Base-by-base conservation (phyloP, 2,113 vertebrate species). In the Archilochus colubris region DNA sequence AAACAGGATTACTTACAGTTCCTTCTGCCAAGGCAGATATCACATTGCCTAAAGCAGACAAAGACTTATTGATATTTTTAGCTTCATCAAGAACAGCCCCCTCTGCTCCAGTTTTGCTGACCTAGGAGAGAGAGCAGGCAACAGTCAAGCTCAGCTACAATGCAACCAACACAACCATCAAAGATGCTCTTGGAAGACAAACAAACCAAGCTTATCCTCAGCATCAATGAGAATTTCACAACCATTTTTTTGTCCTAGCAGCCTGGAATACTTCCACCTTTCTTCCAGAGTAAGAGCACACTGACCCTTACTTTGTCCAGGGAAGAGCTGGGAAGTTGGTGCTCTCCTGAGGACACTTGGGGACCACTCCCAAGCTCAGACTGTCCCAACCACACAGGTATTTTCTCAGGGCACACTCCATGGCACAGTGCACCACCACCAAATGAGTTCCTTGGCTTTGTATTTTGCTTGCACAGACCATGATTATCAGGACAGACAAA, bases 61-160 rank as follows among this genome's bases (percentile, higher is more conserved):
- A 96, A 97, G 99, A 99, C 89, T 99, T 99, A 97, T 99, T 99
- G 98, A 99, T 99, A 96, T 99, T 99, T 98, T 99, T 99, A 80
- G 99, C 99, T 98, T 99, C 99, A 18, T 99, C 99, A 22, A 99
- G 97, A 61, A 99, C 99, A 7, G 99, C 96, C 15, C 99, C 99
- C 96, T 99, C 99, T 4, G 99, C 99, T 95, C 99, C 99, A 2
- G 99, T 99, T 98, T 99, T 99, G 98, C 99, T 99, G 97, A 99
- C 99, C 99, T 99, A 94, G 70, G 87, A 93, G 91, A 73, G 74
- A 96, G 59, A 91, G 92, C 53, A 82, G 82, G 89, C 36, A 59
- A 28, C 63, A 82, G 75, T 97, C 76, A 96, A 91, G 72, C 57
- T 21, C 36, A 62, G 62, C 70, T n/a, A 50, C 30, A 31, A 12